Conservation (phyloP, 2,888 invertebrate genomes). For the Synanthedon andrenaeformis region DNA sequence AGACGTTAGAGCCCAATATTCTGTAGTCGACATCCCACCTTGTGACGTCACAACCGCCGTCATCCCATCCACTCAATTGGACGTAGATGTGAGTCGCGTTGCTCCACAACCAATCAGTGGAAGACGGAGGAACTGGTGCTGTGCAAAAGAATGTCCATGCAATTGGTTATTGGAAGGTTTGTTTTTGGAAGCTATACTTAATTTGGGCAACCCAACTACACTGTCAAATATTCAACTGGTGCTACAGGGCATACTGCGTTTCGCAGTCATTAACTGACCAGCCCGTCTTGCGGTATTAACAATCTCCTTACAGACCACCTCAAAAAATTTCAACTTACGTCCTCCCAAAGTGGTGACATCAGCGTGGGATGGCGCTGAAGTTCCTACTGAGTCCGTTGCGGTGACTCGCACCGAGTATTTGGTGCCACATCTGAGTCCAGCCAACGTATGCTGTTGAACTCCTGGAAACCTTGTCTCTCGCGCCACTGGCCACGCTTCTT, state of each 20-base stretch:
- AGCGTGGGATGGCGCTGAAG: slow-evolving; percentile 75
- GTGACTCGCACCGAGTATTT: slow-evolving; percentile 83
- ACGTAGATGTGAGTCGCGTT: slow-evolving; percentile 86
- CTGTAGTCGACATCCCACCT: slow-evolving; percentile 84
- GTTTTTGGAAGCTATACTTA: too few relatives aligned
- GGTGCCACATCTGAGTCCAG: slow-evolving; percentile 85
- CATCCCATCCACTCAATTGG: slow-evolving; percentile 86
- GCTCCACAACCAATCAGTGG: slow-evolving; percentile 81
- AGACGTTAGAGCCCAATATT: slow-evolving; percentile 57
- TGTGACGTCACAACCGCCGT: slow-evolving; percentile 86
- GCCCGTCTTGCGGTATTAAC: too few relatives aligned
- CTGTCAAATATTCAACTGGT: too few relatives aligned
- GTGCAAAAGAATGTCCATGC: slow-evolving; percentile 1
- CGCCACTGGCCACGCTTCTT: slow-evolving; percentile 73
- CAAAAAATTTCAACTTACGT: slow-evolving; percentile 33
- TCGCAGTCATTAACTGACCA: too few relatives aligned
- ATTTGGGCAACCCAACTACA: too few relatives aligned
- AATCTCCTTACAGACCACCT: too few relatives aligned
- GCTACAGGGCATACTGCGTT: too few relatives aligned
- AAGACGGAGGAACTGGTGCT: slow-evolving; percentile 77
- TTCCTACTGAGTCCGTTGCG: slow-evolving; percentile 85
- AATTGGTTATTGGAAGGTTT: too few relatives aligned
- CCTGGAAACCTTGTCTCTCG: slow-evolving; percentile 71
- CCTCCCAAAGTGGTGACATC: slow-evolving; percentile 72
- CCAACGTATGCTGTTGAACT: slow-evolving; percentile 71